Conservation (phyloP, 2,113 vertebrate species). For the Dromiciops gliroides region DNA sequence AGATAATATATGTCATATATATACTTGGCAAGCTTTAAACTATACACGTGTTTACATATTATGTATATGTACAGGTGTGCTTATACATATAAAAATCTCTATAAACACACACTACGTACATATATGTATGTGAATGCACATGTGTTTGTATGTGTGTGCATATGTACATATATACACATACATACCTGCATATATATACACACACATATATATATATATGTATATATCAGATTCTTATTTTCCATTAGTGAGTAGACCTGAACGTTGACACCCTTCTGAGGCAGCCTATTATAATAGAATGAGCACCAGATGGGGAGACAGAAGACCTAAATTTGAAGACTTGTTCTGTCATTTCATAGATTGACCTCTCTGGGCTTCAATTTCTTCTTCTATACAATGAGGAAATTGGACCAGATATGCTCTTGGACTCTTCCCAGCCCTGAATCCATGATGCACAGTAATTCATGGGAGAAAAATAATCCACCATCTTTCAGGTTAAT, state of each 20-base stretch:
- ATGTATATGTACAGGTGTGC: background rate
- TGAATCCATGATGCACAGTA: background rate
- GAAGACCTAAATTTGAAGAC: background rate
- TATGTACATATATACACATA: background rate
- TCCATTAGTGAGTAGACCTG: background rate
- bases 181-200: background rate
- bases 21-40: background rate
- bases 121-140: too few species aligned
- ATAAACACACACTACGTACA: too few species aligned
- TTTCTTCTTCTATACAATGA: background rate
- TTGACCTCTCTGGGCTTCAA: background rate
- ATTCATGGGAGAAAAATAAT: slow-evolving; percentile 26
- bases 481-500: background rate
- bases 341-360: background rate
- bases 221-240: background rate
- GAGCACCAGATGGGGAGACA: background rate
- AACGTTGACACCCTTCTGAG: background rate
- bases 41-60: background rate
- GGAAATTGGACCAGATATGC: background rate
- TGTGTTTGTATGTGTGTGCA: too few species aligned
- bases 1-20: background rate
- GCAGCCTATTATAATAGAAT: background rate
- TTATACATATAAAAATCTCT: too few species aligned
- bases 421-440: background rate
- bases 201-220: background rate